Percentiles rank a stretch among this genome's conserved stretches.
Conservation (phyloP, 2,888 invertebrate genomes). For the Druceiella hillmani region DNA sequence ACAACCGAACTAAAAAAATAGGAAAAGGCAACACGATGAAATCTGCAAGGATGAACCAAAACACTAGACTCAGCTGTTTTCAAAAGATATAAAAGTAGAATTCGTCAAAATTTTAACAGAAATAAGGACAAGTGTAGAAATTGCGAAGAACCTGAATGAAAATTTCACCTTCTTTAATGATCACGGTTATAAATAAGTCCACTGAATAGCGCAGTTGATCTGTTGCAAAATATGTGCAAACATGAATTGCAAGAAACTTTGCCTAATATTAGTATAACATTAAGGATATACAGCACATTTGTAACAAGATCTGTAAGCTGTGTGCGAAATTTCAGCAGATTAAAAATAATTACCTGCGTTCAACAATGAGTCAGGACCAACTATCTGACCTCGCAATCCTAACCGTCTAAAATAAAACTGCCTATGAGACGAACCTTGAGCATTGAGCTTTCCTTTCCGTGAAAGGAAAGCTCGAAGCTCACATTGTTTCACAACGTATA, state of each 20-base stretch:
- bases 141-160: conserved; percentile 2
- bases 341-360: conserved; percentile 10
- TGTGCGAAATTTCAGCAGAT: conserved; percentile 9
- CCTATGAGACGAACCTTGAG: conserved; percentile 6
- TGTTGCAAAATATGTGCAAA: neutral
- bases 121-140: conserved; percentile 3
- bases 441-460: neutral
- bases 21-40: conserved; percentile 1
- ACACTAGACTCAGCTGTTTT: conserved; percentile 3
- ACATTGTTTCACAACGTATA: too few species aligned
- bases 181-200: conserved; percentile 1
- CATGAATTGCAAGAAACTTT: conserved; percentile 9
- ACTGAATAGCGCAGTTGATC: conserved; percentile 4
- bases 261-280: conserved; percentile 18
- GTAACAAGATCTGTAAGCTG: conserved; percentile 13
- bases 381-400: conserved; percentile 13
- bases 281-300: conserved; percentile 16
- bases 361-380: conserved; percentile 10
- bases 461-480: neutral
- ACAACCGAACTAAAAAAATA: neutral
- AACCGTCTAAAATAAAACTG: conserved; percentile 14
- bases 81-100: conserved; percentile 3
- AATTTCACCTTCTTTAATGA: conserved; percentile 1
- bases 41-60: neutral
- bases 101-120: conserved; percentile 2